Percentiles rank a stretch among this genome's conserved stretches.
phyloP scores from a whole-genome alignment of 1,140 invertebrate species.

The Hestina assimilis region DNA sequence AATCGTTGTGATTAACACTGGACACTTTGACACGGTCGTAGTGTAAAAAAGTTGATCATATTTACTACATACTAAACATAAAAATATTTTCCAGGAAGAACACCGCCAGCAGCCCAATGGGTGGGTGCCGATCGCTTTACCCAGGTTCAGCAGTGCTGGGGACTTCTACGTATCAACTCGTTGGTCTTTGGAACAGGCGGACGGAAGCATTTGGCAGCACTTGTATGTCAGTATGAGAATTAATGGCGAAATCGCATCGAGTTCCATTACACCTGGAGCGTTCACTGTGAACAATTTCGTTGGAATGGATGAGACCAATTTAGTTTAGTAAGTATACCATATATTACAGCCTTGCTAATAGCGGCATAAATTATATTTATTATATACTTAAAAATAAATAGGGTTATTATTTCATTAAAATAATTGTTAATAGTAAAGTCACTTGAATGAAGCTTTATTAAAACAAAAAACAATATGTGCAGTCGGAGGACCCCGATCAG shows the following conservation, averaged over 20 bases:
- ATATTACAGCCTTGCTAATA: no score
- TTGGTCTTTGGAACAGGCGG: constrained; percentile 52
- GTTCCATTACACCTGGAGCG: constrained; percentile 62
- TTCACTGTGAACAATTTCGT: constrained; percentile 72
- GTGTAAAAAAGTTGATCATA: no score
- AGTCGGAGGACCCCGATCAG: no score
- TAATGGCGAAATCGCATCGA: constrained; percentile 39
- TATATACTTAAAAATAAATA: no score
- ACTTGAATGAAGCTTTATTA: no score
- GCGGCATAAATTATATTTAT: neutral
- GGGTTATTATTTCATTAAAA: no score
- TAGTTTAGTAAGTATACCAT: constrained; percentile 56
- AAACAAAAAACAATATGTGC: no score
- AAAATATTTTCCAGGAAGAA: constrained; percentile 45
- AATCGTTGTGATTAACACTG: no score
- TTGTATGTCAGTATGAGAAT: constrained; percentile 66
- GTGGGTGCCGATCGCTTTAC: constrained; percentile 66
- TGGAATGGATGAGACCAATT: constrained; percentile 59
- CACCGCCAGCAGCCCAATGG: constrained; percentile 60
- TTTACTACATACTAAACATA: no score
- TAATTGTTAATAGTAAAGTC: no score
- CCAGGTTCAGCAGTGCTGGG: constrained; percentile 55
- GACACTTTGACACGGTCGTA: no score
- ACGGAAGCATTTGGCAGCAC: constrained; percentile 66
- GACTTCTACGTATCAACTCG: constrained; percentile 59